Evolutionary conservation across 2,113 vertebrate genomes (phyloP).

Genomic region (Phyllostomus hastatus): DNA sequence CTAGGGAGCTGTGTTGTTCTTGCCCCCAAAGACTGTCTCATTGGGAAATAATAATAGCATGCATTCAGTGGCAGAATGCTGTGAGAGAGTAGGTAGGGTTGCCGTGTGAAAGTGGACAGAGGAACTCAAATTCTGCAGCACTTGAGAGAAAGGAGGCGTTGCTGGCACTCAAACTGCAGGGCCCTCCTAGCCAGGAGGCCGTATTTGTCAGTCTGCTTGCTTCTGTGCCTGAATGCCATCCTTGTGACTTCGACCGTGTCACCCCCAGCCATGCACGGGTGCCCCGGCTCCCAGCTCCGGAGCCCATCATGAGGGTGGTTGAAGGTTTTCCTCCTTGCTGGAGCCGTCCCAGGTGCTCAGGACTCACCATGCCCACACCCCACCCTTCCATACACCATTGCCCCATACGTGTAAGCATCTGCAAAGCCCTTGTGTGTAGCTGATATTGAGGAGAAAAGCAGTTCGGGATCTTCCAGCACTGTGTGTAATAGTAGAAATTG

Average conservation of each 20-base stretch:
- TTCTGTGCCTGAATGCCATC: not conserved
- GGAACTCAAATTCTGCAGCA: not conserved
- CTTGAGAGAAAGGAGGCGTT: not conserved
- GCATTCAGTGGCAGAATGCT: not conserved
- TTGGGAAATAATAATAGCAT: not conserved
- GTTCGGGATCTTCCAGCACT: not conserved
- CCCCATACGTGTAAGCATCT: not conserved
- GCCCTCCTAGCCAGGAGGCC: not conserved
- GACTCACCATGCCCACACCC: accelerated
- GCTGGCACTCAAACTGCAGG: not conserved
- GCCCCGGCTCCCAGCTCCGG: no score
- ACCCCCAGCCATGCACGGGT: accelerated
- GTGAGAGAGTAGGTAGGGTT: not conserved
- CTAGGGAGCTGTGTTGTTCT: not conserved
- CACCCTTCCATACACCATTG: no score
- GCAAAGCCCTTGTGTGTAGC: not conserved
- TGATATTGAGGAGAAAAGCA: not conserved
- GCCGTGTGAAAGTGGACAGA: not conserved
- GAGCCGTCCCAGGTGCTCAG: not conserved
- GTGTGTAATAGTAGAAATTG: not conserved
- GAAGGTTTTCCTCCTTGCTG: not conserved
- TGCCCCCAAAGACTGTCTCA: not conserved
- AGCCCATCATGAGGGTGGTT: accelerated
- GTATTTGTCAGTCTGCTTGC: not conserved
- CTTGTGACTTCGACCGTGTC: not conserved